Percentiles rank a stretch among this genome's conserved stretches.
Evolutionary conservation across 2,113 vertebrate genomes (phyloP).

Genomic region (Nicator chloris): DNA sequence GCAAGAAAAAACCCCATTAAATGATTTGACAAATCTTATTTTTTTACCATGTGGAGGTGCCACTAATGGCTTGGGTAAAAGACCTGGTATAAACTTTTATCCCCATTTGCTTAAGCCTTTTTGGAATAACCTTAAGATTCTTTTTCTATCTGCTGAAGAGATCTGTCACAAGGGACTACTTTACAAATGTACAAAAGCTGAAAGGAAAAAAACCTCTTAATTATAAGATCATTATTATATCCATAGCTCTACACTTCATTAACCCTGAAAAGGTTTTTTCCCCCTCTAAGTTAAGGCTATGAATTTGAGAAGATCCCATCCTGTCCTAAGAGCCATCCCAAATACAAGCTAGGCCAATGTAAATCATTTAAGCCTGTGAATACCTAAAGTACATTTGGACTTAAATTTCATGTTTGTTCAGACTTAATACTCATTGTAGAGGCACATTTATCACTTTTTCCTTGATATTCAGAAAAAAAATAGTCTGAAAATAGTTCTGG

Average conservation of each 20-base stretch:
- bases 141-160: not conserved
- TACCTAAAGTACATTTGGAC: not conserved
- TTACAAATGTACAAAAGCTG: not conserved
- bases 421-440: not conserved
- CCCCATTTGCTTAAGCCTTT: not conserved
- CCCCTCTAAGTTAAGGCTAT: not conserved
- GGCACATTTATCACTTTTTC: not conserved
- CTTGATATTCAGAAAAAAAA: not conserved
- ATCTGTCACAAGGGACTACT: not conserved
- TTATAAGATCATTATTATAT: not conserved
- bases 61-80: not conserved
- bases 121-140: not conserved
- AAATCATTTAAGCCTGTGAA: not conserved
- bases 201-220: not conserved
- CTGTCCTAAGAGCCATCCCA: not conserved
- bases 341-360: not conserved
- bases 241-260: not conserved
- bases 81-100: not conserved
- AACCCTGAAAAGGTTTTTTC: not conserved
- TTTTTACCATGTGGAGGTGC: not conserved
- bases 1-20: not conserved
- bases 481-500: not conserved
- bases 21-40: not conserved
- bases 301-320: not conserved
- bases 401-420: not conserved